These are phyloP conservation scores for Pseudois nayaur DNA, from an alignment of 2,113 vertebrate genomes.

Conservation along the genomic window DNA sequence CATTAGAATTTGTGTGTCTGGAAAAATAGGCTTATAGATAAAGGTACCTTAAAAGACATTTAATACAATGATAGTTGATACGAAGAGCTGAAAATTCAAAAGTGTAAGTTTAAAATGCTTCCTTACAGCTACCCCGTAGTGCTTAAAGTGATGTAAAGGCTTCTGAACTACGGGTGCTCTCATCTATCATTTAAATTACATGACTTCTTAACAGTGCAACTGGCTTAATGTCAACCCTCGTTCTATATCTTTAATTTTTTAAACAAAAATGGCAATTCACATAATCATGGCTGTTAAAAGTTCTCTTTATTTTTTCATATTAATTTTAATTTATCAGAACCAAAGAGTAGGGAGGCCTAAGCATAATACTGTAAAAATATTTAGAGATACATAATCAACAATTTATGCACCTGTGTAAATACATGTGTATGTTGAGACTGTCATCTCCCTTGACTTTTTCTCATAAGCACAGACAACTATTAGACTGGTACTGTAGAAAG, in stretches of 20 bases:
- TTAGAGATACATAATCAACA: background rate
- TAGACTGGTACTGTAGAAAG: background rate
- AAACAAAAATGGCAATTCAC: background rate
- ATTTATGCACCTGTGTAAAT: background rate
- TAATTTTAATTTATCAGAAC: background rate
- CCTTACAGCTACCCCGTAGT: background rate
- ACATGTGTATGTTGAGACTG: background rate
- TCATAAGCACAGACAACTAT: background rate
- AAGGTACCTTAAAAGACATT: background rate
- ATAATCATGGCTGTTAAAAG: background rate
- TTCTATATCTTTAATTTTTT: conserved; percentile 1
- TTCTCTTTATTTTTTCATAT: background rate
- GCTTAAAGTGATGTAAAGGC: background rate
- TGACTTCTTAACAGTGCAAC: background rate
- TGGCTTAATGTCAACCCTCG: background rate
- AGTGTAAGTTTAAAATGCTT: background rate
- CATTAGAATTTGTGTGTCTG: background rate
- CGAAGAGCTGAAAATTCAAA: conserved; percentile 9
- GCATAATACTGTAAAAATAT: background rate
- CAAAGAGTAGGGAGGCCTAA: background rate
- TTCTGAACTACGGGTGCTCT: background rate
- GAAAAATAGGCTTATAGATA: conserved; percentile 12
- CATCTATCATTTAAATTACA: background rate
- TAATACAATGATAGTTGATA: background rate
- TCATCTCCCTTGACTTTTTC: background rate